Evolutionary conservation across 2,888 invertebrate species (phyloP).

Genomic region (Limnephilus auricula): DNA sequence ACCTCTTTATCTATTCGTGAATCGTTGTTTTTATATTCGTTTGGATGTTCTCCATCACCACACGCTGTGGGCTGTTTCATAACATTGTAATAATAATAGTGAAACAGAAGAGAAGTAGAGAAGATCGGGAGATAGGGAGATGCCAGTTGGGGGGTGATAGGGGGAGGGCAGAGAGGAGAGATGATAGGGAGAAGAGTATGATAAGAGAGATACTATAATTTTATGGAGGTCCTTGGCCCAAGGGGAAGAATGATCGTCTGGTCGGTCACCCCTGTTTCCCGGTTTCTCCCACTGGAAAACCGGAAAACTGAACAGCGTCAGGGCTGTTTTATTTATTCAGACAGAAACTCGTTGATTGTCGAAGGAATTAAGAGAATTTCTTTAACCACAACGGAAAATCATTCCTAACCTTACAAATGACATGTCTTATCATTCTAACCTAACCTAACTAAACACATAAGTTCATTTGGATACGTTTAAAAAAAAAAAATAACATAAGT

Average conservation of each 20-base stretch:
- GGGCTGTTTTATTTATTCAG: background rate
- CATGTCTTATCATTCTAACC: too few species aligned
- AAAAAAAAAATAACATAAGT: too few species aligned
- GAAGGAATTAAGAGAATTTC: background rate
- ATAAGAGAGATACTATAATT: slow-evolving; percentile 14
- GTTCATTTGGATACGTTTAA: too few species aligned
- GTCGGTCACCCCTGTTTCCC: slow-evolving; percentile 34
- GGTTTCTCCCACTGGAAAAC: background rate
- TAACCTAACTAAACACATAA: too few species aligned
- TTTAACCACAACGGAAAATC: too few species aligned
- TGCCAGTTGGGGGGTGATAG: background rate
- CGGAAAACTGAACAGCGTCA: background rate
- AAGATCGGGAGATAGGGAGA: background rate
- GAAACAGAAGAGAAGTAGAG: background rate
- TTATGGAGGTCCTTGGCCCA: slow-evolving; percentile 39
- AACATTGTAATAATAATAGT: background rate
- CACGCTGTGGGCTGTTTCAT: background rate
- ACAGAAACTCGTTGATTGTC: background rate
- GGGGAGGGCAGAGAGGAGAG: background rate
- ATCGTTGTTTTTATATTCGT: slow-evolving; percentile 35
- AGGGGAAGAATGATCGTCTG: background rate
- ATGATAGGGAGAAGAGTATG: slow-evolving; percentile 2
- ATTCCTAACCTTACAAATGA: too few species aligned
- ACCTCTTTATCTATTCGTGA: slow-evolving; percentile 5
- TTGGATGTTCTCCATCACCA: slow-evolving; percentile 7